Base-by-base conservation (phyloP, 2,797 vertebrate species). In the Takifugu rubripes region DNA sequence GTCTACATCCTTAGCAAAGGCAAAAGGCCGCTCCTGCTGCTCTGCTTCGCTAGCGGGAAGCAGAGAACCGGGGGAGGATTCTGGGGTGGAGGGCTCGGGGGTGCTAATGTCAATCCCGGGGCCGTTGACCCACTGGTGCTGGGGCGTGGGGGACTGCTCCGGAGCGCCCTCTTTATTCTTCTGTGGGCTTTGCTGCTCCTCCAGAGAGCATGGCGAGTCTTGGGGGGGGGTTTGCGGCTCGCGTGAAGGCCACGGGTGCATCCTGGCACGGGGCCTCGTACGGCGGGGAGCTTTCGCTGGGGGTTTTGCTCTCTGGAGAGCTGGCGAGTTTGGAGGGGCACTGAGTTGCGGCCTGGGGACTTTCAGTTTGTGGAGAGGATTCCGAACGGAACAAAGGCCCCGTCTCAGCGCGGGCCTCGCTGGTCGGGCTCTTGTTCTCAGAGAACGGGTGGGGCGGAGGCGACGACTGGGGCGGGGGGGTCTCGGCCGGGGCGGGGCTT, bases 1-100 rank as follows among this genome's bases (percentile, higher is more conserved):
- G 91, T 87, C 92, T 91, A 90, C 83, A 81, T 95, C 94, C 90
- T 87, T 71, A 75, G 93, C 87, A 83, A 95, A 89, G 72, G 88
- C 70, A 75, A 91, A 77, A 63, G 72, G 77, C 54, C 56, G 68
- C 63, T 52, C 60, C 59, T 84, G 74, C 49, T 78, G 84, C 45
- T 81, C 44, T 2, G 44, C 16, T 21, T 21, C n/a, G 6, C 2
- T 46, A 7, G 17, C 72, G 25, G 68, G 68, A 52, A 64, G 69
- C 61, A 49, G 31, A 45, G 73, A 70, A 33, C 83, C 63, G 5
- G 67, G 17, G 36, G 76, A 66, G 29, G 66, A 62, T 25, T 84
- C 75, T 45, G 68, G 40, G 70, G 21, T 21, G 21, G 72, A 60
- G 27, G 50, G 54, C 44, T 82, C 76, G 17, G 77, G 77, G 1